A percentile compares a stretch with the other conserved stretches of the same genome.
Evolutionary conservation across 2,113 vertebrate species (phyloP).

Genomic region (Myiagra hebetior): DNA sequence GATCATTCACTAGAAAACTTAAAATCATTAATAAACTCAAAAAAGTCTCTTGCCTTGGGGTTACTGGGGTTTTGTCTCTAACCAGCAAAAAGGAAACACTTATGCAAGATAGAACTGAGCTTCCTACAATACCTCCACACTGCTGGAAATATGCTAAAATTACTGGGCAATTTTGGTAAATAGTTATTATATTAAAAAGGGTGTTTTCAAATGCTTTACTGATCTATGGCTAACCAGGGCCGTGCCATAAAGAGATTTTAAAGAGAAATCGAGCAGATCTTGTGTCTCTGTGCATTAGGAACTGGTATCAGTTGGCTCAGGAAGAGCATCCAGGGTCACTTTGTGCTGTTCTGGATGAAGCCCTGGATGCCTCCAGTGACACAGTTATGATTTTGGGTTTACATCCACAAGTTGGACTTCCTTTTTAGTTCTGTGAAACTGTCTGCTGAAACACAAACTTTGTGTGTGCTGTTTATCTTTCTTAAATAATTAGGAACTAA

Average conservation of each 20-base stretch:
- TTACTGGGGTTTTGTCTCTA: neutral
- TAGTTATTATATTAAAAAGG: neutral
- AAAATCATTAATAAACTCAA: neutral
- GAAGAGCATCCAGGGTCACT: neutral
- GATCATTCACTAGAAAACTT: neutral
- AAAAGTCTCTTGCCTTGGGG: neutral
- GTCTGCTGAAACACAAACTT: neutral
- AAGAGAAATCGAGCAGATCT: conserved; percentile 17
- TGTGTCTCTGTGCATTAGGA: neutral
- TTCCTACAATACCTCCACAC: neutral
- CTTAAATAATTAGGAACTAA: neutral
- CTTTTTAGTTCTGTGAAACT: neutral
- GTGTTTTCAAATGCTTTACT: neutral
- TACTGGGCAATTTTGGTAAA: neutral
- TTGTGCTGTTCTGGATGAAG: neutral
- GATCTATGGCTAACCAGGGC: neutral
- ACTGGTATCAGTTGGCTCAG: neutral
- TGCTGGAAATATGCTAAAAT: neutral
- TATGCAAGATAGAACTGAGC: neutral
- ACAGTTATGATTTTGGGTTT: neutral
- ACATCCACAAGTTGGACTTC: neutral
- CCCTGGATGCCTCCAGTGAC: neutral
- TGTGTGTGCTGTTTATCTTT: neutral
- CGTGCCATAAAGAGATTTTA: neutral
- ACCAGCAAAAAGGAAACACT: neutral